A percentile compares a stretch with the other conserved stretches of the same genome.
These are phyloP conservation scores for Altica lythri DNA, from an alignment of 2,888 invertebrate species.

Conservation along the genomic window DNA sequence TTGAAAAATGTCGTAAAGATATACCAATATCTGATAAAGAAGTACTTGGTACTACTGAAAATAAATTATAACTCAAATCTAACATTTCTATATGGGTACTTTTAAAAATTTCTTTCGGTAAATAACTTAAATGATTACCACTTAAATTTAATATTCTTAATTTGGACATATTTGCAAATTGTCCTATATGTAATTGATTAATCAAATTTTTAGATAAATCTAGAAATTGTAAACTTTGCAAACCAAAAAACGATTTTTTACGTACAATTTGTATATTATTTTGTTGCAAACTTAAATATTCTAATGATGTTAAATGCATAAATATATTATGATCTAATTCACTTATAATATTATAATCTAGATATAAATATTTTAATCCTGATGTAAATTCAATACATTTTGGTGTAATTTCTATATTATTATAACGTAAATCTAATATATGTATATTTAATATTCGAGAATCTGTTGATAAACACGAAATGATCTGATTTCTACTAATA, in stretches of 20 bases:
- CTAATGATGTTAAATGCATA: conserved; percentile 70
- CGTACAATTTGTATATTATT: conserved; percentile 75
- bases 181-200: conserved; percentile 76
- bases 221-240: conserved; percentile 75
- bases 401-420: conserved; percentile 69
- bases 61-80: conserved; percentile 77
- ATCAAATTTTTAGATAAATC: conserved; percentile 81
- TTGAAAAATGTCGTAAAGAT: conserved; percentile 76
- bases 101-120: conserved; percentile 79
- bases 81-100: conserved; percentile 80
- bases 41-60: conserved; percentile 78
- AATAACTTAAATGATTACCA: conserved; percentile 72
- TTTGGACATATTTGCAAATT: conserved; percentile 77
- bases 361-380: conserved; percentile 69
- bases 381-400: conserved; percentile 69
- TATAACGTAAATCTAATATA: conserved; percentile 73
- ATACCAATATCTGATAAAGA: conserved; percentile 79
- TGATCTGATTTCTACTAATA: conserved; percentile 72
- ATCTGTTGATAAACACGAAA: conserved; percentile 56
- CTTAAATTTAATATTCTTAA: conserved; percentile 75
- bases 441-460: conserved; percentile 65
- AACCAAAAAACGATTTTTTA: conserved; percentile 76
- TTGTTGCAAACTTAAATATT: conserved; percentile 74
- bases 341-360: conserved; percentile 76
- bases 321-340: conserved; percentile 75